A percentile compares a stretch with the other conserved stretches of the same genome.
Evolutionary conservation across 1,140 invertebrate genomes (phyloP).

Genomic region (Pachypsylla venusta): DNA sequence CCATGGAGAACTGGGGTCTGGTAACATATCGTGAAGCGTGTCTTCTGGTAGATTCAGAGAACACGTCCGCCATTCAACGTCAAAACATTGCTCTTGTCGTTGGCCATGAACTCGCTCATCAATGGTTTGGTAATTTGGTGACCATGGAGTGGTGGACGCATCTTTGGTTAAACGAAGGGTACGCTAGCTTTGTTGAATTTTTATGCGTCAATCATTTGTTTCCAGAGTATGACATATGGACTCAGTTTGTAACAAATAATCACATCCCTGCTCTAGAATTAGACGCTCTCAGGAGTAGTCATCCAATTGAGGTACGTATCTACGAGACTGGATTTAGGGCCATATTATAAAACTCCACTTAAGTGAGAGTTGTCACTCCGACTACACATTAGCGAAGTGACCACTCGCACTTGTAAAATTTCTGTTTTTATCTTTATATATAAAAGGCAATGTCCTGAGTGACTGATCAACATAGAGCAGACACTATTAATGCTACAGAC

Average conservation of each 20-base stretch:
- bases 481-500: too few species aligned
- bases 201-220: conserved; percentile 75
- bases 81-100: conserved; percentile 79
- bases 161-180: conserved; percentile 70
- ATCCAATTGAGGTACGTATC: conserved; percentile 60
- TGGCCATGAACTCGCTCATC: conserved; percentile 75
- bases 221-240: conserved; percentile 87
- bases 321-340: too few species aligned
- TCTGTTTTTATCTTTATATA: too few species aligned
- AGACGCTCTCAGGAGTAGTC: conserved; percentile 78
- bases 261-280: conserved; percentile 67
- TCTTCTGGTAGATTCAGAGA: conserved; percentile 64
- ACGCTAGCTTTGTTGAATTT: conserved; percentile 78
- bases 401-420: too few species aligned
- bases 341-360: too few species aligned
- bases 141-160: conserved; percentile 65
- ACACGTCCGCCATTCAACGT: conserved; percentile 64
- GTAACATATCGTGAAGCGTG: conserved; percentile 70
- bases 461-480: too few species aligned
- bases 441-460: too few species aligned
- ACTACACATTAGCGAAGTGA: too few species aligned
- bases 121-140: conserved; percentile 80
- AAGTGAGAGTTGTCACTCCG: too few species aligned
- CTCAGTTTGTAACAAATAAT: conserved; percentile 74
- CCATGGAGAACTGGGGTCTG: conserved; percentile 95